phyloP scores from a whole-genome alignment of 2,797 vertebrate species.

The Glossophaga mutica region DNA sequence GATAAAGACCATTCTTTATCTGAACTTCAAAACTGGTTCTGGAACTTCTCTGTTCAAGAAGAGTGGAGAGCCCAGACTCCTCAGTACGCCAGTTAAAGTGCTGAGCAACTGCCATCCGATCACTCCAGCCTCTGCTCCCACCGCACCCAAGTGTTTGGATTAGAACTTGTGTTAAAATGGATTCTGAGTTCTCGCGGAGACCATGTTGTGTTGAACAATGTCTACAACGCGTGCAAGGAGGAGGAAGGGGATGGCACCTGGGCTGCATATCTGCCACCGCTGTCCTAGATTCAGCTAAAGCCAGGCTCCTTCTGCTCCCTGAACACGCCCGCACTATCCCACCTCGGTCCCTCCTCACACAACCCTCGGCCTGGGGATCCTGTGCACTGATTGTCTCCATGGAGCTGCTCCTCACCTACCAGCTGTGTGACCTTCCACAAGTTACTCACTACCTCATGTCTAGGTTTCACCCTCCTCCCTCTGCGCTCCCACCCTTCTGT shows the following conservation, averaged over 20 bases:
- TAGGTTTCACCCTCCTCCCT: not conserved
- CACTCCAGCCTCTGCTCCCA: not conserved
- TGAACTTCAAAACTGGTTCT: not conserved
- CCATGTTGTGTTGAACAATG: not conserved
- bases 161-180: not conserved
- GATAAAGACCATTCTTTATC: not conserved
- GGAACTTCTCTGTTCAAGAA: not conserved
- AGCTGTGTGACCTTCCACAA: too few species aligned
- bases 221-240: not conserved
- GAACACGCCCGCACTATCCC: rapidly evolving
- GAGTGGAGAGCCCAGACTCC: not conserved
- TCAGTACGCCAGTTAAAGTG: not conserved
- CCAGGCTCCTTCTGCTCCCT: not conserved
- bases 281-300: not conserved
- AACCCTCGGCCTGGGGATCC: not conserved
- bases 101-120: not conserved
- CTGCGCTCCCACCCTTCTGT: not conserved
- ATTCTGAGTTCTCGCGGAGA: not conserved
- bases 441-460: not conserved
- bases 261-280: not conserved
- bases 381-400: not conserved
- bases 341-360: not conserved
- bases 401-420: not conserved
- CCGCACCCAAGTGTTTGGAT: not conserved
- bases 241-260: not conserved